Base-by-base conservation (phyloP, 2,113 vertebrate species). In the Tragelaphus scriptus region DNA sequence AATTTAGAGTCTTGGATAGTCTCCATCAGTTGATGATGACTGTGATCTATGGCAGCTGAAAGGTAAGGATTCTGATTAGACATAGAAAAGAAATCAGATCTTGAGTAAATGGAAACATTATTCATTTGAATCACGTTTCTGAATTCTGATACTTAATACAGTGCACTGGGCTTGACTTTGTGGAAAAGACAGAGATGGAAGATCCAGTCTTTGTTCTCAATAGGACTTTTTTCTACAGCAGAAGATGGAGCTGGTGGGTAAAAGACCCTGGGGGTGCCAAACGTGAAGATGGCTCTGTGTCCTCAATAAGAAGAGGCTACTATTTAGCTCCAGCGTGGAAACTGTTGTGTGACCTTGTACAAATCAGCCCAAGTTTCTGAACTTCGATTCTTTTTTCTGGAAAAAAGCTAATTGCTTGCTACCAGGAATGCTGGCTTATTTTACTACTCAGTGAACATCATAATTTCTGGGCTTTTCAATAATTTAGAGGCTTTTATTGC, bases 1-100 rank as follows among this genome's bases (percentile, higher is more conserved):
- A 97, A 93, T 98, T 92, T 87, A 81, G 85, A 97, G 40, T 47
- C 53, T 89, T 97, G 92, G 91, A 79, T 96, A 32, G 88, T 90
- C 58, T 91, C 71, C 53, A 58, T 44, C 61, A 12, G 28, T 77
- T 97, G 90, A 85, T 49, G 15, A 97, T 65, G 61, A 93, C 47
- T 68, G 9, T 86, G 79, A 94, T 94, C 61, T 61, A 80, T 90
- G 49, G 32, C 23, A 86, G 25, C 79, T 94, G 32, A 97, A 95
- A 96, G 81, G 95, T 88, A 93, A 59, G 51, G 80, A 80, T 94
- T 91, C 30, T 94, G 59, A 96, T 98, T 79, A 65, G 55, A 92
- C 19, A 75, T 26, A 87, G 23, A 75, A 93, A 95, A 23, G 16
- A 88, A 97, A 98, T 96, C 85, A 94, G 47, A 63, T 95, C 17